Evolutionary conservation across 1,140 invertebrate genomes (phyloP).

Genomic region (Bombus sylvicola): DNA sequence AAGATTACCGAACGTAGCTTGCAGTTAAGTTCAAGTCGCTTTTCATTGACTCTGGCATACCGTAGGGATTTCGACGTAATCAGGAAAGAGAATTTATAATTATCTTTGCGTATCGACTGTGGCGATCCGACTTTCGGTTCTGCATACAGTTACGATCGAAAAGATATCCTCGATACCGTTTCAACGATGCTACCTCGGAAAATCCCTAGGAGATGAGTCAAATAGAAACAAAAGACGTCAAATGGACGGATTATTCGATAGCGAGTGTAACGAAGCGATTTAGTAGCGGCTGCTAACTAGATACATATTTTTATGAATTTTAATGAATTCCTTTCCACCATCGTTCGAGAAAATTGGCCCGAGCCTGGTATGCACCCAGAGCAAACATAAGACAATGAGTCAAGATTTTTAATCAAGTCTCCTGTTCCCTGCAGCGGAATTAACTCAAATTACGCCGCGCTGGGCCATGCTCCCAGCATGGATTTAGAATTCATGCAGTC

Average conservation of each 20-base stretch:
- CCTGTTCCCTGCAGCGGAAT: slow-evolving; percentile 79
- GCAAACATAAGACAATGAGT: slow-evolving; percentile 80
- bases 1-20: slow-evolving; percentile 43
- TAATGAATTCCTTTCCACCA: slow-evolving; percentile 64
- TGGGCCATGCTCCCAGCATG: slow-evolving; percentile 67
- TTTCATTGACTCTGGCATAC: slow-evolving; percentile 69
- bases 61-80: slow-evolving; percentile 60
- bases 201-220: not conserved
- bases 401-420: slow-evolving; percentile 80
- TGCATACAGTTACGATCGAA: slow-evolving; percentile 14
- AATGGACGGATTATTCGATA: slow-evolving; percentile 15
- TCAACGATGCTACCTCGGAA: not conserved
- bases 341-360: slow-evolving; percentile 73
- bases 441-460: slow-evolving; percentile 80
- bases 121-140: slow-evolving; percentile 35
- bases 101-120: slow-evolving; percentile 59
- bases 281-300: slow-evolving; percentile 23
- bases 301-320: slow-evolving; percentile 72
- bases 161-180: slow-evolving; percentile 24
- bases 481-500: slow-evolving; percentile 79
- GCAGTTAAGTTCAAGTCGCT: slow-evolving; percentile 62
- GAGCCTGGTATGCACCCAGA: slow-evolving; percentile 73
- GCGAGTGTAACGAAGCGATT: not conserved
- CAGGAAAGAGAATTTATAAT: slow-evolving; percentile 74
- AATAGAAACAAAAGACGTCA: not conserved